Conservation (phyloP, 2,797 vertebrate species). For the Euphonia xanthogaster region DNA sequence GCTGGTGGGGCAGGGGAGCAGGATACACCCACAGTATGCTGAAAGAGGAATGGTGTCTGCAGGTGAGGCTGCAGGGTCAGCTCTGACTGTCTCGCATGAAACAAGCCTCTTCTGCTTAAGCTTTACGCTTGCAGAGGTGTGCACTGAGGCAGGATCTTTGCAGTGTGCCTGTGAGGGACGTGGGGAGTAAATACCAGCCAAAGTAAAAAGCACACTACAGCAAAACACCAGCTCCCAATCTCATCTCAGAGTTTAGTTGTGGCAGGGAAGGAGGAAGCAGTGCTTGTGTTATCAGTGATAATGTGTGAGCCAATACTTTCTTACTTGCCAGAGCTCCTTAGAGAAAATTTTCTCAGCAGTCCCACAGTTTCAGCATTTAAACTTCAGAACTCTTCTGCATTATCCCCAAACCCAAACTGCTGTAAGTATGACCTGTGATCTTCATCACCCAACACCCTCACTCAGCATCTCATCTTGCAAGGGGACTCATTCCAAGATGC, state of each 20-base stretch:
- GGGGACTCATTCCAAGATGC: neutral
- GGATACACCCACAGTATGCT: neutral
- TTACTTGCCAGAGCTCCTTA: neutral
- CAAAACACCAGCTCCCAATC: neutral
- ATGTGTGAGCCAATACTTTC: neutral
- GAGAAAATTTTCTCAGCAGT: neutral
- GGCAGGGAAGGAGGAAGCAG: neutral
- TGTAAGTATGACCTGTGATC: neutral
- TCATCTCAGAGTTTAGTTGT: neutral
- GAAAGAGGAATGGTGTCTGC: neutral
- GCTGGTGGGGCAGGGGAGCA: neutral
- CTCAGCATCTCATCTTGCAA: neutral
- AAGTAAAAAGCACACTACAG: neutral
- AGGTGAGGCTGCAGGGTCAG: neutral
- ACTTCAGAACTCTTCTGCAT: neutral
- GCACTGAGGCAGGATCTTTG: accelerated
- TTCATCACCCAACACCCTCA: neutral
- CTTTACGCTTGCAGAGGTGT: neutral
- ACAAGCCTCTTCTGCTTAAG: neutral
- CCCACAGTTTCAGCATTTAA: neutral
- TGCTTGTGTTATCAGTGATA: neutral
- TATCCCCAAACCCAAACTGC: neutral
- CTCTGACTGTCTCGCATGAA: neutral
- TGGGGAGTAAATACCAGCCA: neutral
- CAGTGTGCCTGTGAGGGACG: neutral